Base-by-base conservation (phyloP, 2,113 vertebrate species). In the Artemisiospiza belli region DNA sequence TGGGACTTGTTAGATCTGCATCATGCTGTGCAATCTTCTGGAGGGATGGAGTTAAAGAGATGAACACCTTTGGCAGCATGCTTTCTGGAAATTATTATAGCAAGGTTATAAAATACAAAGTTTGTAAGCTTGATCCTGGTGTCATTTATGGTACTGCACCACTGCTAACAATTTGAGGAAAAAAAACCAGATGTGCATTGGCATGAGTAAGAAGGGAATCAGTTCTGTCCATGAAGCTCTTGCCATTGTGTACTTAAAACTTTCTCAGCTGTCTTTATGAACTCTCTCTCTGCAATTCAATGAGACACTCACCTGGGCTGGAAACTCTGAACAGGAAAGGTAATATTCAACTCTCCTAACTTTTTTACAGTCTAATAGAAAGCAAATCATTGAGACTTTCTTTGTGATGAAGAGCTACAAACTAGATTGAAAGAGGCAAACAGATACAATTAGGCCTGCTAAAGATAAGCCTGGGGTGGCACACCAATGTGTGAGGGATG, bases 101-200 rank as follows among this genome's bases (percentile, higher is more conserved):
- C 15, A 93, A 70, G 55, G 17, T 64, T 89, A 66, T 75, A 61
- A 92, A 89, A 77, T 41, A 31, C 3, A 62, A 77, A 66, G 10
- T 62, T 49, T 54, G 18, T 57, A 52, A 91, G 46, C 28, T 76
- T 61, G 27, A 83, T 81, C 79, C 44, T 89, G 30, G 27, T 52
- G n/a, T 49, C 27, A n/a, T 74, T 69, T 87, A 54, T 54, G 43
- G 14, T 33, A 47, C 20, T 49, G 31, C 30, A 69, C 24, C 22
- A n/a, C 35, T 58, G 14, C 27, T 64, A 31, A 83, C 10, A 57
- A 64, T 59, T 44, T 77, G 6, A 12, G 18, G 13, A 2, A 6
- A 61, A 79, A 86, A 55, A 18, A 0, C 41, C 10, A 70, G n/a
- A 28, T 24, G 14, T 18, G 39, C 0, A 0, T 10, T 70, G 61